Evolutionary conservation across 1,140 invertebrate genomes (phyloP), one percentile per base, ranked within the genome.

Genomic region (Notospermus geniculatus): DNA sequence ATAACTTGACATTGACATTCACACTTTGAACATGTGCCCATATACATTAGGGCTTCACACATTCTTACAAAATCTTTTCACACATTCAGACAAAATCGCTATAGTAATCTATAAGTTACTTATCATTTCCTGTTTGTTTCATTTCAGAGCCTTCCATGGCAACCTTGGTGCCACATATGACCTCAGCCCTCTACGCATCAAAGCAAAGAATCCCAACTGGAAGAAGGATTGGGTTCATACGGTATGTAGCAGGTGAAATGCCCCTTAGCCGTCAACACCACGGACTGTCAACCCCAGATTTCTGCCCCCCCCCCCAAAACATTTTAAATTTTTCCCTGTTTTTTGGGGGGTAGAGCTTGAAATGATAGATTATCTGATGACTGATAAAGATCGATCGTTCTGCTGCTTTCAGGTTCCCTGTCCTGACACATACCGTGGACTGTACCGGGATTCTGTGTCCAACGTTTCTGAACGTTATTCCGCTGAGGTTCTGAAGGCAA

Each of bases 181-280:
- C 83, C 91, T 98, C 72, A 97, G 94, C 59, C 94, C 95, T 23
- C 96, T 97, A 85, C 97, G 97, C 83, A 95, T 97, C 82, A 91
- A 92, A 79, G 87, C 91, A 75, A 87, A 88, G 52, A 88, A 36
- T 36, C 32, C 88, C 71, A 89, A 88, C 71, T 79, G 57, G 84
- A 86, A 59, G 80, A 84, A 50, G 87, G 89, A 74, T 45, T 93
- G 91, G 85, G 91, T 97, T 63, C 94, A 97, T 80, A 89, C 97
- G 80, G 91, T 94, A 84, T 87, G 78, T 53, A 71, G 19, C 56
- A 60, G 32, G 15, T 36, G 32, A n/a, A n/a, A n/a, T n/a, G n/a
- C n/a, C n/a, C n/a, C n/a, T n/a, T n/a, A n/a, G n/a, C n/a, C n/a
- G n/a, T n/a, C n/a, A n/a, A n/a, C n/a, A n/a, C n/a, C n/a, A n/a